Evolutionary conservation across 2,113 vertebrate genomes (phyloP), one percentile per base, ranked within the genome.

Genomic region (rat (Rattus norvegicus)): DNA sequence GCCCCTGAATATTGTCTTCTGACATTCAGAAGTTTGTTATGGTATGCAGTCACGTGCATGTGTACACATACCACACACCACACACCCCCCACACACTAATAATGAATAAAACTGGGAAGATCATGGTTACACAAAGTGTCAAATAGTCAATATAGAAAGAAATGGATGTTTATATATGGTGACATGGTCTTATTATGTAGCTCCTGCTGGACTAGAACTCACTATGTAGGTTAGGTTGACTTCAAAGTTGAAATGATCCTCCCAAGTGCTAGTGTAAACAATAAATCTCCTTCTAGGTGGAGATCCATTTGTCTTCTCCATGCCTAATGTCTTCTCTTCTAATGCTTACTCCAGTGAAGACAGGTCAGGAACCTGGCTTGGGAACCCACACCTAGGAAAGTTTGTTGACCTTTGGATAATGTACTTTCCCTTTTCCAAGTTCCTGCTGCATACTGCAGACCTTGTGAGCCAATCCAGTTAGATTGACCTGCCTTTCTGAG

Each of bases 71-170:
- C 26, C 47, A 77, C 11, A 49, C 39, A 47, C 20, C 7, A 9
- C 28, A 5, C 77, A 5, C 77, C 30, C 30, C 47, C 30, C 22
- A 16, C 75, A 77, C 75, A 77, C 16, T 30, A 28, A 77, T n/a
- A 59, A 39, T 61, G 33, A 84, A 28, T 61, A 39, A 84, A 61
- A 84, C 13, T 84, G 56, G 80, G 61, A 56, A 86, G 2, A 17
- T 91, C 11, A 77, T 94, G 47, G 79, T 72, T 77, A 92, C 8
- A 93, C 87, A 73, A 93, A 61, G n/a, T 81, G 59, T 76, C 28
- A 75, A 49, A 20, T 69, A 83, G 20, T 63, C 28, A 87, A 59
- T 63, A 49, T 65, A 76, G 24, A 95, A 43, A 59, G 33, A 81
- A 56, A 81, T 59, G 30, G 4, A 2, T 81, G 54, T 39, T 61